Evolutionary conservation across 35 echinoderm and acorn worm genomes (phyloP).

Genomic region (Amphiura filiformis): DNA sequence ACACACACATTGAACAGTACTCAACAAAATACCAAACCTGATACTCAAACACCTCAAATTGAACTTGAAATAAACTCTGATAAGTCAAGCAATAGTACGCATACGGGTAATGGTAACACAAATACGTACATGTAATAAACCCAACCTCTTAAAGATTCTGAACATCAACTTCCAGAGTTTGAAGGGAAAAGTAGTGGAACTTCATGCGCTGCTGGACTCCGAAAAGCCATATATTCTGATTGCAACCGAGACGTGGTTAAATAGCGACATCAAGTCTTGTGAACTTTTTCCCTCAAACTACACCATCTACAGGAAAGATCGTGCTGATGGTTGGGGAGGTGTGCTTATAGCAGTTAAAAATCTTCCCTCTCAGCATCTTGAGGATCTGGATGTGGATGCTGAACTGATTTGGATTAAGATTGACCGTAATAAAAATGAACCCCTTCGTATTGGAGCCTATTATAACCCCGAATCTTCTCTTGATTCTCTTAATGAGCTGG

Average conservation of each 20-base stretch:
- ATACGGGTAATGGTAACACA: too few relatives aligned
- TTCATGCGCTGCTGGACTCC: background rate
- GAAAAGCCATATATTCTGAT: constrained; percentile 24
- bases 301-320: constrained; percentile 20
- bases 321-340: constrained; percentile 17
- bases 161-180: constrained; percentile 39
- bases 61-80: too few relatives aligned
- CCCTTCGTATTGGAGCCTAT: background rate
- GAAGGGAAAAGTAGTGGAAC: constrained; percentile 1
- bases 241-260: constrained; percentile 37
- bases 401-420: background rate
- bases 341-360: constrained; percentile 11
- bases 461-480: background rate
- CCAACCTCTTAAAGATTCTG: background rate
- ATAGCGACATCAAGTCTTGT: background rate
- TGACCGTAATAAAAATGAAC: background rate
- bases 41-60: too few relatives aligned
- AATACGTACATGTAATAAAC: too few relatives aligned
- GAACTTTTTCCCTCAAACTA: constrained; percentile 20
- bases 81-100: too few relatives aligned
- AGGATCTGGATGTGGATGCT: background rate
- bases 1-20: too few relatives aligned
- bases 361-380: background rate
- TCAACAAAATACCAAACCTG: too few relatives aligned
- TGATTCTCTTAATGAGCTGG: background rate